Conservation (phyloP, 1,140 invertebrate species). For the Camponotus floridanus region DNA sequence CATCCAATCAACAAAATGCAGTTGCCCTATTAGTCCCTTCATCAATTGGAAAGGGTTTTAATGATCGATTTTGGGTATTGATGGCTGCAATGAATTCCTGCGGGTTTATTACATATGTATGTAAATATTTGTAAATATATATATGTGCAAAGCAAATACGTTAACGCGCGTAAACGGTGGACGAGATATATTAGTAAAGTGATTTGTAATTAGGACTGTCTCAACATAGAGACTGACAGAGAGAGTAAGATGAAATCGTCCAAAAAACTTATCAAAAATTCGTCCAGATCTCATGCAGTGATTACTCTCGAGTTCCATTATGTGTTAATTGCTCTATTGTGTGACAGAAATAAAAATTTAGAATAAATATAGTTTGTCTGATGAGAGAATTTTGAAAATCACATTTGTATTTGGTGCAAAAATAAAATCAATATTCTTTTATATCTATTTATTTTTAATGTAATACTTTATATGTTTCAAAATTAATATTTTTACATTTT, state of each 20-base stretch:
- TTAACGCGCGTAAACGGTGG: conserved; percentile 49
- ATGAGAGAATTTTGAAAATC: not conserved
- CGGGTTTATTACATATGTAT: conserved; percentile 77
- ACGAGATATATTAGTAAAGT: conserved; percentile 48
- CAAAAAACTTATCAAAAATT: conserved; percentile 54
- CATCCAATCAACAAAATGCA: conserved; percentile 60
- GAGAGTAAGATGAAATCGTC: conserved; percentile 34
- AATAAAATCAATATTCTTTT: not conserved
- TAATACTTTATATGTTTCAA: not conserved
- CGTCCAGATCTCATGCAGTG: conserved; percentile 65
- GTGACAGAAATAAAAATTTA: conserved; percentile 17
- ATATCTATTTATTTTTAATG: not conserved
- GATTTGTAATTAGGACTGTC: conserved; percentile 52
- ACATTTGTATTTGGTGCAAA: not conserved
- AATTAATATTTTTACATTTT: not conserved
- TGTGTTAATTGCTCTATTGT: conserved; percentile 24
- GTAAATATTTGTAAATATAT: conserved; percentile 85
- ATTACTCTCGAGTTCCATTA: conserved; percentile 54
- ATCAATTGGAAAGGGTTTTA: conserved; percentile 43
- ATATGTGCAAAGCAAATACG: conserved; percentile 74
- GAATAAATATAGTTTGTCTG: conserved; percentile 1
- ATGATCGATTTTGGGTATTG: conserved; percentile 70
- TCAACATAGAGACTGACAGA: conserved; percentile 25
- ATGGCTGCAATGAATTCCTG: conserved; percentile 71
- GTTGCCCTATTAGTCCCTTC: conserved; percentile 50